A percentile compares a stretch with the other conserved stretches of the same genome.
Evolutionary conservation across 2,888 invertebrate species (phyloP).

Genomic region (Acronicta leporina): DNA sequence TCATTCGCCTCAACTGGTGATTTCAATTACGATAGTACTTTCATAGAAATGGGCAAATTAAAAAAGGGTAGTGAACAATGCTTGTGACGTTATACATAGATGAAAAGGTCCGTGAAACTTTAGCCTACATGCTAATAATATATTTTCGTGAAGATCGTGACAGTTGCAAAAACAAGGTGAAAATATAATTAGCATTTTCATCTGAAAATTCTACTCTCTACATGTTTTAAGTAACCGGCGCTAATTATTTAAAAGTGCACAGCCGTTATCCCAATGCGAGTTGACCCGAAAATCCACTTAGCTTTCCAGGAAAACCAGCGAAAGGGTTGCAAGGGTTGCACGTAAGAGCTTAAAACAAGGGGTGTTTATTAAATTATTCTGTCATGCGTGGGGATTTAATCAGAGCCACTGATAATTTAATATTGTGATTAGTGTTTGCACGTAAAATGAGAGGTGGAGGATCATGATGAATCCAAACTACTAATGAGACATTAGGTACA

Average conservation of each 20-base stretch:
- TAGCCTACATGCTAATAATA: no score
- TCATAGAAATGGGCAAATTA: no score
- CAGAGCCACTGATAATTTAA: conserved; percentile 46
- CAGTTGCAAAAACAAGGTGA: not conserved
- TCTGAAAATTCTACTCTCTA: conserved; percentile 56
- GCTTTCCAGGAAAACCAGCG: conserved; percentile 65
- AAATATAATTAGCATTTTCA: not conserved
- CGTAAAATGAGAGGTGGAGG: not conserved
- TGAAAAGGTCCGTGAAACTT: no score
- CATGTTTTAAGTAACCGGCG: conserved; percentile 54
- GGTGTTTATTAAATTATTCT: conserved; percentile 60
- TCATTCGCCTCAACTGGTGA: no score
- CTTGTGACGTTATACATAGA: no score
- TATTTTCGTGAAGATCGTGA: not conserved
- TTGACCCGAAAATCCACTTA: conserved; percentile 87
- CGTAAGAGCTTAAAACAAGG: conserved; percentile 56
- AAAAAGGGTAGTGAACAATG: no score
- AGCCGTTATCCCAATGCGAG: conserved; percentile 82
- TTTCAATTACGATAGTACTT: no score
- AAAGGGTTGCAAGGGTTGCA: conserved; percentile 62
- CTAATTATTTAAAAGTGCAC: conserved; percentile 79
- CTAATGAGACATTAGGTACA: no score
- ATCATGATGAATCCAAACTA: not conserved
- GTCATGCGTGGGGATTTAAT: conserved; percentile 44
- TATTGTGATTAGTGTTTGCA: conserved; percentile 16